Evolutionary conservation across 2,113 vertebrate species (phyloP).

Genomic region (Hemiscyllium ocellatum): DNA sequence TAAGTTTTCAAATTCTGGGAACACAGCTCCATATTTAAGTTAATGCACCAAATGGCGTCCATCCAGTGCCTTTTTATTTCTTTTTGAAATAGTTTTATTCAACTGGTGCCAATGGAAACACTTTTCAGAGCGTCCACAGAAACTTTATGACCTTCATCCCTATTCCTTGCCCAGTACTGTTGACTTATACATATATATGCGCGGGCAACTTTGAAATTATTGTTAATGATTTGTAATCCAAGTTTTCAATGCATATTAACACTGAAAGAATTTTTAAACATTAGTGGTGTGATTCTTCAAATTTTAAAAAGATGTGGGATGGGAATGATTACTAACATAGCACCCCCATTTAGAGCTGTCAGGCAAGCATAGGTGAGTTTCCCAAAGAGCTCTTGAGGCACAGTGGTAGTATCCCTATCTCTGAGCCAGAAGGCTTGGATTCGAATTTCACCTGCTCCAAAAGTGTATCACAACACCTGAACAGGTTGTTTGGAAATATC

Average conservation of each 20-base stretch:
- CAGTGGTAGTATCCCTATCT: too few relatives aligned
- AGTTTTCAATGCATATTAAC: not conserved
- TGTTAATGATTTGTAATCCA: not conserved
- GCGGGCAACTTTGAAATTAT: not conserved
- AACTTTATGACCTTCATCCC: not conserved
- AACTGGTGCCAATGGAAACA: slow-evolving; percentile 27
- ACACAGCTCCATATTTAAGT: slow-evolving; percentile 10
- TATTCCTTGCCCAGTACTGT: not conserved
- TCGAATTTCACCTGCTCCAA: too few relatives aligned
- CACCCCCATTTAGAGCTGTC: too few relatives aligned
- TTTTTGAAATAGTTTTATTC: slow-evolving; percentile 14
- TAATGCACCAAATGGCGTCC: slow-evolving; percentile 19
- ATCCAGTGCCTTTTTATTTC: slow-evolving; percentile 31
- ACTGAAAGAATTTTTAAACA: not conserved
- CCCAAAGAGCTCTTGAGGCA: too few relatives aligned
- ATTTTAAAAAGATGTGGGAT: too few relatives aligned
- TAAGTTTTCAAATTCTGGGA: slow-evolving; percentile 23
- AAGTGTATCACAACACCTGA: too few relatives aligned
- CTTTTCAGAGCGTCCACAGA: not conserved
- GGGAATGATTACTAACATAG: too few relatives aligned
- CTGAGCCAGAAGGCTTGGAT: too few relatives aligned
- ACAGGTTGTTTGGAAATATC: too few relatives aligned
- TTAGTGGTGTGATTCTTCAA: not conserved
- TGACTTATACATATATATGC: not conserved
- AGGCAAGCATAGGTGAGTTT: too few relatives aligned